Evolutionary conservation across 2,113 vertebrate species (phyloP).

Genomic region (Otus sunia): DNA sequence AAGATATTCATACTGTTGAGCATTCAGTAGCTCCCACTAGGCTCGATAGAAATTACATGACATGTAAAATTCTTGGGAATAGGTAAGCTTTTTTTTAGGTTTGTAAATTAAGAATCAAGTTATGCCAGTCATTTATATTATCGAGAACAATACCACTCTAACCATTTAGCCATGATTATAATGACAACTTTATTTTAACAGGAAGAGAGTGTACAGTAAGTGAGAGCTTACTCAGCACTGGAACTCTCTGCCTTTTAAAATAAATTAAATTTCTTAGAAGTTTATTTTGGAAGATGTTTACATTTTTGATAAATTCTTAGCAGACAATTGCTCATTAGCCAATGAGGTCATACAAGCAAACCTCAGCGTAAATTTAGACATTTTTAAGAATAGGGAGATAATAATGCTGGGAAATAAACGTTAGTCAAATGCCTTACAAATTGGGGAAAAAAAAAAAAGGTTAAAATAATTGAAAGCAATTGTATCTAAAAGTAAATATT

Average conservation of each 20-base stretch:
- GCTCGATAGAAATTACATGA: not conserved
- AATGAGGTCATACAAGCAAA: not conserved
- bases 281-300: not conserved
- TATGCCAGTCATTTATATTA: not conserved
- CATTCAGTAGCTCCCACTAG: not conserved
- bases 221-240: not conserved
- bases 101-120: not conserved
- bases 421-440: not conserved
- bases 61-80: not conserved
- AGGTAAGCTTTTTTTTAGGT: not conserved
- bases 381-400: not conserved
- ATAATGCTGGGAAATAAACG: not conserved
- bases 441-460: not conserved
- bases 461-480: not conserved
- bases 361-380: not conserved
- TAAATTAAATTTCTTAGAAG: not conserved
- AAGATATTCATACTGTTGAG: not conserved
- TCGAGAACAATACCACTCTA: not conserved
- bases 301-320: not conserved
- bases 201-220: not conserved
- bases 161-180: not conserved
- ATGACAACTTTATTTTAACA: not conserved
- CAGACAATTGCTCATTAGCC: not conserved
- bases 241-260: not conserved
- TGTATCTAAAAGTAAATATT: not conserved